Conservation (phyloP, 2,113 vertebrate species). For the Dasyornis broadbenti region DNA sequence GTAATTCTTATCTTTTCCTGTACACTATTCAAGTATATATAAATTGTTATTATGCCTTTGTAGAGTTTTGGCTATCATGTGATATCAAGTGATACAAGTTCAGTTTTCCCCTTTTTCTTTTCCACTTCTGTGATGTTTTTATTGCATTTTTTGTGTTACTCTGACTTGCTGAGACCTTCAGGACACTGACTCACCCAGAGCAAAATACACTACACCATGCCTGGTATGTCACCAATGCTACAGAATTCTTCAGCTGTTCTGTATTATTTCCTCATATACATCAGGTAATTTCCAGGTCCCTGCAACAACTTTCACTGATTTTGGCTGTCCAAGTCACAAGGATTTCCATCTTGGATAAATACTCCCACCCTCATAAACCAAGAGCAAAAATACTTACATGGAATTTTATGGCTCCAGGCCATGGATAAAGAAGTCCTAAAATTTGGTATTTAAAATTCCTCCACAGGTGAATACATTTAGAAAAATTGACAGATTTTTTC, state of each 20-base stretch:
- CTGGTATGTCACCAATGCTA: not conserved
- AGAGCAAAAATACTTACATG: not conserved
- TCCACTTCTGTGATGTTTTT: not conserved
- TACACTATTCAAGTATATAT: not conserved
- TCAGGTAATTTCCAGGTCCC: not conserved
- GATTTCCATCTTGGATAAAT: not conserved
- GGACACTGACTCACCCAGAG: not conserved
- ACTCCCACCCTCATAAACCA: not conserved
- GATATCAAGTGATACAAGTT: not conserved
- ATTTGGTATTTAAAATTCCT: not conserved
- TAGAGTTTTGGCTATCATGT: not conserved
- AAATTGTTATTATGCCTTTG: not conserved
- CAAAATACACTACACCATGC: not conserved
- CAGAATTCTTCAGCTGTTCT: not conserved
- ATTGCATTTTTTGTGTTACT: not conserved
- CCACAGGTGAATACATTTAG: not conserved
- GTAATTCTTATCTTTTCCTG: not conserved
- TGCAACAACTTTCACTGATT: not conserved
- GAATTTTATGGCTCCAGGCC: not conserved
- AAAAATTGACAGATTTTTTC: not conserved
- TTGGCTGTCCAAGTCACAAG: not conserved
- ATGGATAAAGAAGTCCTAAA: not conserved
- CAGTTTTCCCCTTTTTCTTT: not conserved
- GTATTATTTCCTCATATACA: not conserved
- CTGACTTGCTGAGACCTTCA: not conserved